Percentiles rank a stretch among this genome's conserved stretches.
Evolutionary conservation across 2,888 invertebrate species (phyloP).

Genomic region (Ceramica pisi): DNA sequence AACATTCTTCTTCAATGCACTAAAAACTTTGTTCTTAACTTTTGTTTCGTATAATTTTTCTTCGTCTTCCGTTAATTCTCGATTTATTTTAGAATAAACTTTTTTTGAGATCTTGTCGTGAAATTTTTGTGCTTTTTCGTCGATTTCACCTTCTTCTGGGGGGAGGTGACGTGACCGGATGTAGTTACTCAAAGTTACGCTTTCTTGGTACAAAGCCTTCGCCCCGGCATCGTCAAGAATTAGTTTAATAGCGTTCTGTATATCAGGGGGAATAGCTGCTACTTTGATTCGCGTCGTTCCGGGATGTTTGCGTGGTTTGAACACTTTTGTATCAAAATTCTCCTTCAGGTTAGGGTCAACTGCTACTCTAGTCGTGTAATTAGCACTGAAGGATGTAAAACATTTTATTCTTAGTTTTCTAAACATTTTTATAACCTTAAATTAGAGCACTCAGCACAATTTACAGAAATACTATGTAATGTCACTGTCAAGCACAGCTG

Average conservation of each 20-base stretch:
- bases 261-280: conserved; percentile 91
- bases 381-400: conserved; percentile 70
- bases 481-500: background rate
- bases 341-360: conserved; percentile 88
- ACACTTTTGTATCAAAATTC: conserved; percentile 87
- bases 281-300: conserved; percentile 91
- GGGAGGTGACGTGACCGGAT: conserved; percentile 92
- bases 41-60: conserved; percentile 83
- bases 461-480: background rate
- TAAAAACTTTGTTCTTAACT: conserved; percentile 89
- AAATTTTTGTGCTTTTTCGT: conserved; percentile 83
- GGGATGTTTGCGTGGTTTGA: conserved; percentile 93
- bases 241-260: conserved; percentile 90
- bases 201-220: conserved; percentile 89
- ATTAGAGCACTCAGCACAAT: conserved; percentile 23
- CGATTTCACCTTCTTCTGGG: conserved; percentile 90
- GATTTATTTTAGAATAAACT: conserved; percentile 69
- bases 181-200: conserved; percentile 90
- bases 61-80: conserved; percentile 77
- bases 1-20: conserved; percentile 90
- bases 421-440: conserved; percentile 80
- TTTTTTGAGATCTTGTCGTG: conserved; percentile 79
- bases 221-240: conserved; percentile 91
- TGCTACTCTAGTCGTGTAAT: conserved; percentile 84
- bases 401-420: conserved; percentile 77